phyloP scores from a whole-genome alignment of 2,888 invertebrate genomes.

The Lycia hirtaria region DNA sequence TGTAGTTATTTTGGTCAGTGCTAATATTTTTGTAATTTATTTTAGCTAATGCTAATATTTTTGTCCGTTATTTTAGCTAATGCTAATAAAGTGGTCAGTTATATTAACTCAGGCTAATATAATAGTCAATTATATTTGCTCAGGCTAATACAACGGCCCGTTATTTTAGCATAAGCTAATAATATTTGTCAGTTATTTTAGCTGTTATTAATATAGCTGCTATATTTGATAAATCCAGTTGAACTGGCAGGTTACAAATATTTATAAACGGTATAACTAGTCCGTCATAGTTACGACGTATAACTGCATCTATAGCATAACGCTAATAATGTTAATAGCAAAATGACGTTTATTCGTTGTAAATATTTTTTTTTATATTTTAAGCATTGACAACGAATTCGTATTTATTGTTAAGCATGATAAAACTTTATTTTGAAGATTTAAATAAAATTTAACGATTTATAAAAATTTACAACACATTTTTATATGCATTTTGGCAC shows the following conservation, averaged over 20 bases:
- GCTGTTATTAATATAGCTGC: background rate
- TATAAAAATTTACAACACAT: too few species aligned
- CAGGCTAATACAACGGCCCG: too few species aligned
- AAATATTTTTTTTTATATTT: conserved; percentile 28
- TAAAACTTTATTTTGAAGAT: too few species aligned
- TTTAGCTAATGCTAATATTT: too few species aligned
- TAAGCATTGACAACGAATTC: conserved; percentile 7
- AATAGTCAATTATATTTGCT: too few species aligned
- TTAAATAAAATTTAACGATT: too few species aligned
- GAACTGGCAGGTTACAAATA: conserved; percentile 40
- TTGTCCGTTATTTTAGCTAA: too few species aligned
- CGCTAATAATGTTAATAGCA: conserved; percentile 10
- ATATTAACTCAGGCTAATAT: too few species aligned
- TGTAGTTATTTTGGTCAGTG: too few species aligned
- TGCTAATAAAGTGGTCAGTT: too few species aligned
- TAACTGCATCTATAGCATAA: conserved; percentile 27
- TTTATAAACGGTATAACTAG: conserved; percentile 29
- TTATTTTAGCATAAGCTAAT: conserved; percentile 1
- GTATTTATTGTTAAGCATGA: background rate
- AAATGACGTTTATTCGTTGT: conserved; percentile 17
- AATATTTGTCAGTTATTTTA: conserved; percentile 1
- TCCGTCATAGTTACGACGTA: conserved; percentile 10
- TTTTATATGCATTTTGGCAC: too few species aligned
- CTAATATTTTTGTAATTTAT: too few species aligned
- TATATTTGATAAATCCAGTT: conserved; percentile 45